Evolutionary conservation across 1,140 invertebrate genomes (phyloP), one percentile per base, ranked within the genome.

Genomic region (Harpegnathos saltator): DNA sequence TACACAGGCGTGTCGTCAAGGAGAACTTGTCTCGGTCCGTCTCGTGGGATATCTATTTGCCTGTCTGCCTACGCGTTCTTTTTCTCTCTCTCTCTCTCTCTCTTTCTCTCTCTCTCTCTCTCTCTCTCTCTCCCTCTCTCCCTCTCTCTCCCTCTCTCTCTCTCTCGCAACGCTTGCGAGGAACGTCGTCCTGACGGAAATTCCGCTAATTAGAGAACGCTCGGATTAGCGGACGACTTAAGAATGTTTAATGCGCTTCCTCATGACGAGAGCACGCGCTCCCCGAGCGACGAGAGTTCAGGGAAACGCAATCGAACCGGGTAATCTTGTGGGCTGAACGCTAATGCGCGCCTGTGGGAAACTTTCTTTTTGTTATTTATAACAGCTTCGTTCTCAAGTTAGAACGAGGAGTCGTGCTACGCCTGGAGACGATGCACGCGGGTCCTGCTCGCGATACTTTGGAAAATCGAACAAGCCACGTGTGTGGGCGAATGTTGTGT

Each of bases 191-290:
- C 33, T 50, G 69, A 54, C 73, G 48, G 62, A 19, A 80, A 38
- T 62, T 84, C 59, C 38, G 48, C 84, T 87, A 87, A 87, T 87
- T 85, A 74, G 58, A 59, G 81, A 74, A 74, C 84, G 48, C 29
- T 58, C 11, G 12, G 19, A n/a, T 24, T 56, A 74, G 12, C 19
- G 26, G 38, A 74, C 48, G 52, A 29, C 44, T 62, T 48, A 19
- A 62, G 19, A n/a, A 48, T 12, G 1, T 12, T 74, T 62, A 50
- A 62, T 24, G 15, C 12, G 12, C 3, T n/a, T 48, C 38, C 26
- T 50, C 5, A 15, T 19, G 33, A 1, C 17, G 61, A 61, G 26
- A 17, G 15, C 62, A 44, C 38, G 33, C 33, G 66, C 44, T 44
- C 15, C 9, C 14, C 61, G 15, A 54, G 24, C 48, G n/a, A 33